Conservation (phyloP, 2,797 vertebrate genomes). For the Podarcis siculus region DNA sequence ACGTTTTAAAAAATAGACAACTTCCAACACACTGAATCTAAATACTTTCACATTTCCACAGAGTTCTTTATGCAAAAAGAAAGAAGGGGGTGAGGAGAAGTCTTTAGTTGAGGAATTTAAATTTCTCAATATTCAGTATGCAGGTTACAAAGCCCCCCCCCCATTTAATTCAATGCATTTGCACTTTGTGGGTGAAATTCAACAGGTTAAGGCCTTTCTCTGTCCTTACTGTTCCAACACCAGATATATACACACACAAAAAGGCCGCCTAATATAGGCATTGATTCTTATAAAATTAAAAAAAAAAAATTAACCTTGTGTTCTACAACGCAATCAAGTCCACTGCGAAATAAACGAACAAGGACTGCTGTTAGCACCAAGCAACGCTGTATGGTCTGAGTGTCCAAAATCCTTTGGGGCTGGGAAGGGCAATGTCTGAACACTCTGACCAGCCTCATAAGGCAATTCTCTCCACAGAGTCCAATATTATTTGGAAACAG, state of each 20-base stretch:
- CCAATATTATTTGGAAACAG: background rate
- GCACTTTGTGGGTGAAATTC: conserved; percentile 73
- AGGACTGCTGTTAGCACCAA: conserved; percentile 76
- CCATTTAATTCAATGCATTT: conserved; percentile 78
- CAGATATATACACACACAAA: conserved; percentile 74
- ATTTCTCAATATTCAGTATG: conserved; percentile 71
- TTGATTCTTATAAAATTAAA: conserved; percentile 41
- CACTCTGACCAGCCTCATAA: background rate
- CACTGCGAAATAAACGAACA: background rate
- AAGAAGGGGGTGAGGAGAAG: background rate
- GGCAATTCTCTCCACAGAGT: background rate
- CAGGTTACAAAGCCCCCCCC: conserved; percentile 56
- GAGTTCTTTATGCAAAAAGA: conserved; percentile 72
- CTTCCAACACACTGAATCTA: conserved; percentile 78
- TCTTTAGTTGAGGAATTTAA: conserved; percentile 50
- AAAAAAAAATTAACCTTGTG: conserved; percentile 68
- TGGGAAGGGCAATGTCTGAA: background rate
- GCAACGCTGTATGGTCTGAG: background rate
- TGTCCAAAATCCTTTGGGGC: conserved; percentile 17
- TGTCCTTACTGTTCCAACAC: conserved; percentile 71
- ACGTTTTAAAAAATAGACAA: conserved; percentile 80
- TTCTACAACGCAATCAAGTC: conserved; percentile 68
- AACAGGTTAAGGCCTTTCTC: conserved; percentile 75
- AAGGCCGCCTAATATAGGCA: conserved; percentile 84
- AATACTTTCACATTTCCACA: conserved; percentile 79